phyloP scores from a whole-genome alignment of 2,113 vertebrate species.

The Pteropus alecto region DNA sequence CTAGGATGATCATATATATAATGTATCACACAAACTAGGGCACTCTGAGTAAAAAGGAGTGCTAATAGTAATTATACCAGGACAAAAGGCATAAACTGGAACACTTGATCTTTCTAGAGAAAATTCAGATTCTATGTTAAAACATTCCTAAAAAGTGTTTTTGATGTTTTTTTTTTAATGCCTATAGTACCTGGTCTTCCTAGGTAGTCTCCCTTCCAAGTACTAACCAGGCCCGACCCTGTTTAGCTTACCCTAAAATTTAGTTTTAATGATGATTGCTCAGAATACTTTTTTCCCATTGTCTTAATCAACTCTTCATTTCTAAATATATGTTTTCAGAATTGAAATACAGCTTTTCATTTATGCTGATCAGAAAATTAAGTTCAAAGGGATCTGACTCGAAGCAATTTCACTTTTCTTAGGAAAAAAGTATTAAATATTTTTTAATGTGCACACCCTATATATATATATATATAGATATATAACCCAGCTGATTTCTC shows the following conservation, averaged over 20 bases:
- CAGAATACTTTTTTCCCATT: background rate
- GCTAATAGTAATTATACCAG: background rate
- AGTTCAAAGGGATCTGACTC: background rate
- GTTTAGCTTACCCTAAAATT: background rate
- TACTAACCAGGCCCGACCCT: no score
- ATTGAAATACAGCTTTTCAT: background rate
- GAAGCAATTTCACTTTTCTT: background rate
- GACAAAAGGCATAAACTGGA: background rate
- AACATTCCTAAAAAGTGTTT: background rate
- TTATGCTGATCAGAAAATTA: constrained; percentile 16
- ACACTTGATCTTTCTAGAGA: background rate
- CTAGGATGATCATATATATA: background rate
- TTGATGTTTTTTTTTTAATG: no score
- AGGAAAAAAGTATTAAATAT: background rate
- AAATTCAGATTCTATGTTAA: background rate
- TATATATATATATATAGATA: no score
- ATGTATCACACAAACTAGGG: background rate
- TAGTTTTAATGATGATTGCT: background rate
- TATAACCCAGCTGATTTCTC: background rate
- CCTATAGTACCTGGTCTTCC: no score
- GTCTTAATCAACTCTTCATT: constrained; percentile 13
- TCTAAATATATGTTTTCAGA: constrained; percentile 11
- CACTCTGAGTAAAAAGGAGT: background rate
- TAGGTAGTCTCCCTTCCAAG: no score
- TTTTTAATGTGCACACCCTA: background rate